Percentiles rank a stretch among this genome's conserved stretches.
Evolutionary conservation across 2,797 vertebrate genomes (phyloP).

Genomic region (Craterocephalus amniculus): DNA sequence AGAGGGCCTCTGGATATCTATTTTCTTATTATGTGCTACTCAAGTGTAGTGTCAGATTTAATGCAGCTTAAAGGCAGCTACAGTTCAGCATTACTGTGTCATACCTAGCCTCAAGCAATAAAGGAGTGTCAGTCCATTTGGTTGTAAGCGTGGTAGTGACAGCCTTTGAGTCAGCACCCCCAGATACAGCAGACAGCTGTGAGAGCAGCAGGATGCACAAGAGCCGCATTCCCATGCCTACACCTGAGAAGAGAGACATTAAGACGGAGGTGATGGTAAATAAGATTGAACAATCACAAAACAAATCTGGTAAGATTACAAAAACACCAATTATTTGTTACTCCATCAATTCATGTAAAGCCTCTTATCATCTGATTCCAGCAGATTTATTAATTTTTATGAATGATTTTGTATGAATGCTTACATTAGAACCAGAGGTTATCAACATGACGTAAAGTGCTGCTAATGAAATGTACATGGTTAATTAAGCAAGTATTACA

Average conservation of each 20-base stretch:
- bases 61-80: constrained; percentile 5
- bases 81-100: constrained; percentile 8
- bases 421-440: neutral
- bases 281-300: neutral
- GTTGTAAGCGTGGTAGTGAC: constrained; percentile 93
- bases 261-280: neutral
- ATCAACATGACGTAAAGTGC: neutral
- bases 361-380: neutral
- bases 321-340: neutral
- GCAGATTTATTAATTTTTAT: too few species aligned
- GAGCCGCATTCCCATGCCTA: constrained; percentile 83
- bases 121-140: constrained; percentile 94
- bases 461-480: too few species aligned
- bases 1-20: constrained; percentile 32
- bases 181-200: constrained; percentile 78
- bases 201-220: constrained; percentile 78
- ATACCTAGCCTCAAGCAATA: constrained; percentile 94
- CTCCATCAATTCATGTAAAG: neutral
- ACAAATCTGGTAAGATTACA: neutral
- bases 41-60: constrained; percentile 19
- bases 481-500: neutral
- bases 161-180: constrained; percentile 90
- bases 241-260: constrained; percentile 45
- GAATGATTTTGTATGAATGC: too few species aligned
- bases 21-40: constrained; percentile 30